These are phyloP conservation scores for Drosophila cracens DNA, from an alignment of 2,888 invertebrate species.

Conservation along the genomic window DNA sequence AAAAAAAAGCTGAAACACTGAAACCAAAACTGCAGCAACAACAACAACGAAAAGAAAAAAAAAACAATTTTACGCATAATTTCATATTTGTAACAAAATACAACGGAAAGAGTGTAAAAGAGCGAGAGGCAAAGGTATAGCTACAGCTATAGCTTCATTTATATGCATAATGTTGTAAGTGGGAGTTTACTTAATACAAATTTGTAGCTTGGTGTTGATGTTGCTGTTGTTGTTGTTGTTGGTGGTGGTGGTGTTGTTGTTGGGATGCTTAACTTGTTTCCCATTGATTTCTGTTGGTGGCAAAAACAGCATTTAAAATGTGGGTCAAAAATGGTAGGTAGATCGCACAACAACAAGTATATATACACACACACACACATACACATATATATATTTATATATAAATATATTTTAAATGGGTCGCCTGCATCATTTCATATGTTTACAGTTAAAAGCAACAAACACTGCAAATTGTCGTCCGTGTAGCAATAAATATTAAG, in stretches of 20 bases:
- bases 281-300: constrained; percentile 50
- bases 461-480: constrained; percentile 49
- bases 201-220: constrained; percentile 27
- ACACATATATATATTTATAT: background rate
- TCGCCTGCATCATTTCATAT: constrained; percentile 51
- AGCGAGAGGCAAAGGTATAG: background rate
- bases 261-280: constrained; percentile 62
- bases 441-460: constrained; percentile 69
- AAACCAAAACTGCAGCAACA: constrained; percentile 56
- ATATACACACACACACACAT: too few relatives aligned
- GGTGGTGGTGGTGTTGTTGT: constrained; percentile 39
- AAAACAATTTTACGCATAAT: constrained; percentile 77
- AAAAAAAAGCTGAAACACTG: constrained; percentile 30
- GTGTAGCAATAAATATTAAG: constrained; percentile 65
- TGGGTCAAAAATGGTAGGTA: constrained; percentile 72
- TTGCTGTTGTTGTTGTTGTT: constrained; percentile 39
- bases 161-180: constrained; percentile 72
- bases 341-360: constrained; percentile 33
- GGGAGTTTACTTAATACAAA: constrained; percentile 63
- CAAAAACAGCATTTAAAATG: constrained; percentile 55
- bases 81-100: constrained; percentile 78
- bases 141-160: constrained; percentile 32
- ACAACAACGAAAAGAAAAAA: constrained; percentile 40
- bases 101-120: constrained; percentile 23
- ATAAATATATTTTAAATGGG: constrained; percentile 29